Base-by-base conservation (phyloP, 2,797 vertebrate genomes). In the Sebastes hubbsi region DNA sequence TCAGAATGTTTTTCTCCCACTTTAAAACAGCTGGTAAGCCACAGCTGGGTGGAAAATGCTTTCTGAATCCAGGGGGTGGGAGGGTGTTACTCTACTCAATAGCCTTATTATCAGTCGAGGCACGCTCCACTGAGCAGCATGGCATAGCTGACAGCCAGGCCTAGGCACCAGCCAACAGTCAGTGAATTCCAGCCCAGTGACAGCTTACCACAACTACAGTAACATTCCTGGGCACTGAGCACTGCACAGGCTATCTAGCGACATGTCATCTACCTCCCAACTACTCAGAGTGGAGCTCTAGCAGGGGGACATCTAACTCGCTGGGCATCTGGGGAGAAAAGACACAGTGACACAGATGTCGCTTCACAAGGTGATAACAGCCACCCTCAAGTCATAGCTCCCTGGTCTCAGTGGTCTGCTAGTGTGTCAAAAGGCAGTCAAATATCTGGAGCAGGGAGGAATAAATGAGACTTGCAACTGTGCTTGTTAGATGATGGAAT, bases 121-220 rank as follows among this genome's bases (percentile, higher is more conserved):
- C 95, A 95, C 89, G 89, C 92, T 89, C 84, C 79, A 86, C 85
- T 87, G 90, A 95, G 91, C 91, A 91, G 92, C 89, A 90, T 94
- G 89, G 92, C 92, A 94, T 91, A 90, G 93, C 93, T 91, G 95
- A 94, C 93, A 94, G 91, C 93, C 90, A 91, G 88, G 91, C 90
- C 87, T 69, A 67, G 85, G 88, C 91, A 94, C 94, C 86, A 86
- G 91, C 91, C 92, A 92, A 91, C 92, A 91, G 91, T 68, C 84
- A 84, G 84, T 85, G 90, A 82, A 95, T 95, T 94, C 94, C 92
- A 89, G 86, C 73, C 92, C 84, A 84, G 92, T 93, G 92, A 94
- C 92, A 92, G 93, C 92, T 88, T 86, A 92, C 87, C 92, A 90
- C 81, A 91, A 90, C 85, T 86, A 93, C 91, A 92, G 91, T 93